Percentiles rank a stretch among this genome's conserved stretches.
Conservation (phyloP, 1,140 invertebrate species). For the Agrypnia vestita region DNA sequence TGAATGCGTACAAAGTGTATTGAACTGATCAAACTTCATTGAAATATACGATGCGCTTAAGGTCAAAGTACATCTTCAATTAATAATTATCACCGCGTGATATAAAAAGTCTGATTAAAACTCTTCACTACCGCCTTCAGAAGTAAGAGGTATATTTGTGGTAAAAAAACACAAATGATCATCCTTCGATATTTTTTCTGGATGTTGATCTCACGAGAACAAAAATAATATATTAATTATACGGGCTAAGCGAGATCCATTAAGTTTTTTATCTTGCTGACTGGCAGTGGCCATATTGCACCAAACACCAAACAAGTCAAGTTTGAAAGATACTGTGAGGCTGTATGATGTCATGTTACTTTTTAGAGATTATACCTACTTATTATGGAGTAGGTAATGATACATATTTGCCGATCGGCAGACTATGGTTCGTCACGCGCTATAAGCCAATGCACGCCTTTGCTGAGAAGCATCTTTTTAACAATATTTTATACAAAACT, state of each 20-base stretch:
- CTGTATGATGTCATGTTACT: slow-evolving; percentile 23
- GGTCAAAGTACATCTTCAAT: background rate
- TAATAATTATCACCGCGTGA: too few species aligned
- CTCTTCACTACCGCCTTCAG: background rate
- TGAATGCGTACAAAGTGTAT: too few species aligned
- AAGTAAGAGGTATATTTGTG: background rate
- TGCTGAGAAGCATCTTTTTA: background rate
- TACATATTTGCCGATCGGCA: background rate
- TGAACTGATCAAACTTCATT: background rate
- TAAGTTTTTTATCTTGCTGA: background rate
- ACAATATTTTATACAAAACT: too few species aligned
- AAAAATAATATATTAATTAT: slow-evolving; percentile 11
- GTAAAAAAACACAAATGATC: background rate
- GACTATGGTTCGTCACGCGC: slow-evolving; percentile 7
- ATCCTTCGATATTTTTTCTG: background rate
- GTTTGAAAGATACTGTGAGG: background rate
- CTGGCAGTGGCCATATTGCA: slow-evolving; percentile 14
- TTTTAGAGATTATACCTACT: slow-evolving; percentile 12
- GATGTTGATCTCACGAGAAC: background rate
- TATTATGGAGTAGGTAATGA: slow-evolving; percentile 5
- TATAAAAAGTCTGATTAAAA: background rate
- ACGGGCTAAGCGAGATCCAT: slow-evolving; percentile 1
- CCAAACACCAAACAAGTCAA: background rate
- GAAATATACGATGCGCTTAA: background rate
- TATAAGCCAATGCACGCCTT: slow-evolving; percentile 3